phyloP scores from a whole-genome alignment of 2,888 invertebrate species.

The Drosophila paramelanica region DNA sequence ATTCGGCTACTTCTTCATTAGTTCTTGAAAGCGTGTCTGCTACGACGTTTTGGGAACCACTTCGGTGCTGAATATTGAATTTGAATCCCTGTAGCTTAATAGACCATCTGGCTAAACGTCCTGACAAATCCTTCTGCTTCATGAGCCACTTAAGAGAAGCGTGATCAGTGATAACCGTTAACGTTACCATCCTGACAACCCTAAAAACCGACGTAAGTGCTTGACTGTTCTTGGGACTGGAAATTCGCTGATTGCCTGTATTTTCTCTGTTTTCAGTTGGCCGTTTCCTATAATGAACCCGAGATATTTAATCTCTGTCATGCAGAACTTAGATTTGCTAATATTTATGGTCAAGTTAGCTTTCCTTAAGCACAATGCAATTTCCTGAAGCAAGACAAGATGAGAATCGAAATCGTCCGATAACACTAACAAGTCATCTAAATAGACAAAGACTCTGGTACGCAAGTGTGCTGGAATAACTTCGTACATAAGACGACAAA shows the following conservation, averaged over 20 bases:
- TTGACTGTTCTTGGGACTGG: not conserved
- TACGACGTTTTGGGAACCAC: too few species aligned
- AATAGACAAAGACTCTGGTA: not conserved
- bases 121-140: too few species aligned
- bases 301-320: not conserved
- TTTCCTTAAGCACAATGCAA: not conserved
- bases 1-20: not conserved
- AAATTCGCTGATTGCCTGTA: not conserved
- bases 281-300: not conserved
- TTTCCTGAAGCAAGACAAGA: not conserved
- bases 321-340: not conserved
- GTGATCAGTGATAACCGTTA: too few species aligned
- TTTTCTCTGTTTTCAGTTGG: not conserved
- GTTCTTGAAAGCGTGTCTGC: too few species aligned
- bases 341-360: not conserved
- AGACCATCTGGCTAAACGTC: too few species aligned
- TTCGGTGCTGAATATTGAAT: too few species aligned
- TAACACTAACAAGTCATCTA: not conserved
- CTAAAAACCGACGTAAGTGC: slow-evolving; percentile 11
- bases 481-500: not conserved
- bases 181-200: slow-evolving; percentile 13
- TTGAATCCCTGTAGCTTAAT: too few species aligned
- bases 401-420: not conserved
- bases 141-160: too few species aligned
- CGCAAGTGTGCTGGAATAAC: not conserved